Evolutionary conservation across 1,140 invertebrate genomes (phyloP).

Genomic region (Caerostris extrusa): DNA sequence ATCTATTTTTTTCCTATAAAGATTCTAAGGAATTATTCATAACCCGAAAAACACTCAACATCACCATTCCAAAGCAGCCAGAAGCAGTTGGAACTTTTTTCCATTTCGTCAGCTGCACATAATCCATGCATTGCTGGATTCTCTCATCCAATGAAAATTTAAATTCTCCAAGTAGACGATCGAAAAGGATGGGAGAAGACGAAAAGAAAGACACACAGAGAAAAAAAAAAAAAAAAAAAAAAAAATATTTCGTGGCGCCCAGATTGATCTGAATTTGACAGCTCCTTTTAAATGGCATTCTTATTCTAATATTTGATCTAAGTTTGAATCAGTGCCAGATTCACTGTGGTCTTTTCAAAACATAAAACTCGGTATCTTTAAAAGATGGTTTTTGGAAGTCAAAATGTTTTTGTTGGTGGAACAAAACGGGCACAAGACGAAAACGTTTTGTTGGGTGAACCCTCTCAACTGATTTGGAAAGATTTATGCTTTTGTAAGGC

Average conservation of each 20-base stretch:
- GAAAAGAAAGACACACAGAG: no score
- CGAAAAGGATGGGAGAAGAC: background rate
- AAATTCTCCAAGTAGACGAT: constrained; percentile 23
- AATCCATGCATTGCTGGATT: constrained; percentile 63
- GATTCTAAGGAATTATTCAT: constrained; percentile 2
- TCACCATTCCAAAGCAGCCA: background rate
- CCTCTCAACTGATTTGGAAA: background rate
- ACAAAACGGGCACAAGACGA: constrained; percentile 8
- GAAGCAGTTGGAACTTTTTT: background rate
- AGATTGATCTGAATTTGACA: constrained; percentile 56
- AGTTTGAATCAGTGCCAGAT: constrained; percentile 25
- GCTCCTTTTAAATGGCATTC: constrained; percentile 60
- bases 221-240: constrained; percentile 18
- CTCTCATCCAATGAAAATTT: constrained; percentile 59
- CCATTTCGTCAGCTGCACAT: constrained; percentile 29
- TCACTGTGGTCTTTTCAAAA: background rate
- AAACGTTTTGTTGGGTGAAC: background rate
- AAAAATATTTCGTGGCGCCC: constrained; percentile 16
- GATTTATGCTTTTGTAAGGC: background rate
- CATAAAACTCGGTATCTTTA: background rate
- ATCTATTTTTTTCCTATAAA: background rate
- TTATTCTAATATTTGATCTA: constrained; percentile 64
- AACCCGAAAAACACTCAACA: background rate
- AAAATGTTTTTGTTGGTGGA: constrained; percentile 5
- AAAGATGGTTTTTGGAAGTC: background rate